A percentile compares a stretch with the other conserved stretches of the same genome.
Evolutionary conservation across 2,888 invertebrate species (phyloP).

Genomic region (Neuroscelio doddi): DNA sequence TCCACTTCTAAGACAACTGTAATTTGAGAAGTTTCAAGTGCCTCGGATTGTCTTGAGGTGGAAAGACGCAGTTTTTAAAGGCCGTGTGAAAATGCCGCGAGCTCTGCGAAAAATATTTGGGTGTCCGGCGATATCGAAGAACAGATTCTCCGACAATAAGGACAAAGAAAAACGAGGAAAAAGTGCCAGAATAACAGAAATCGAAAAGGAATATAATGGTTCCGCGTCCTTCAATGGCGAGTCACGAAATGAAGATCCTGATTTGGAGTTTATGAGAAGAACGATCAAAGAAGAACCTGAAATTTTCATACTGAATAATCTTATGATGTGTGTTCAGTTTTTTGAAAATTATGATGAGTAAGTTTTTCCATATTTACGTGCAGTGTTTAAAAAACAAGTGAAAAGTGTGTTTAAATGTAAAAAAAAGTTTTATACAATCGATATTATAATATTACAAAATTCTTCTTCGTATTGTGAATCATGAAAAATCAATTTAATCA

Average conservation of each 20-base stretch:
- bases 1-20: too few species aligned
- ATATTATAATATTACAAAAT: too few species aligned
- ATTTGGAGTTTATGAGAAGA: constrained; percentile 75
- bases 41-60: neutral
- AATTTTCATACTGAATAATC: constrained; percentile 83
- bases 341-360: constrained; percentile 86
- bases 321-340: constrained; percentile 84
- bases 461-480: too few species aligned
- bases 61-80: too few species aligned
- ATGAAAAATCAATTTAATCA: too few species aligned
- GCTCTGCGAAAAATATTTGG: constrained; percentile 21
- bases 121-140: constrained; percentile 53
- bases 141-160: constrained; percentile 32
- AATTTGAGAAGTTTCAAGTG: neutral
- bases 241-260: constrained; percentile 71
- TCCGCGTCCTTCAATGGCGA: neutral
- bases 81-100: constrained; percentile 22
- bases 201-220: constrained; percentile 13
- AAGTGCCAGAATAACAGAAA: constrained; percentile 2
- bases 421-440: too few species aligned
- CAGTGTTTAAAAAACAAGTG: too few species aligned
- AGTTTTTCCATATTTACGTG: constrained; percentile 66
- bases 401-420: too few species aligned
- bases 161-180: constrained; percentile 2
- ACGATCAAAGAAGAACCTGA: constrained; percentile 78